phyloP scores from a whole-genome alignment of 1,140 invertebrate genomes.

The Drosophila prosaltans region DNA sequence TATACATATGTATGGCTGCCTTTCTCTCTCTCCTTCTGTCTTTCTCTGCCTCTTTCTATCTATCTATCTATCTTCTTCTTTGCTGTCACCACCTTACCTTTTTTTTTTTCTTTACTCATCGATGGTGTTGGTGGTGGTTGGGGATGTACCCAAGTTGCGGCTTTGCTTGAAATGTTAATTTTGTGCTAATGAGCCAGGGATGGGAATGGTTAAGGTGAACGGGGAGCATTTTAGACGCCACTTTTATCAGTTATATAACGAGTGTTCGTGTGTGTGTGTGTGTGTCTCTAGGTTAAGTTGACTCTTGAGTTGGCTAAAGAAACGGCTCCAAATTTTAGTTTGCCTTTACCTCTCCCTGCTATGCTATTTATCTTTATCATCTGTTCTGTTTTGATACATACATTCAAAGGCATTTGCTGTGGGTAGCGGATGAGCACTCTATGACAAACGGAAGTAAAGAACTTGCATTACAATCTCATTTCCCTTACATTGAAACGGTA shows the following conservation, averaged over 20 bases:
- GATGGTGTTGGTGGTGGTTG: neutral
- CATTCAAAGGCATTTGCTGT: no score
- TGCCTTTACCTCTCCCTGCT: neutral
- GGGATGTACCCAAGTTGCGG: slow-evolving; percentile 44
- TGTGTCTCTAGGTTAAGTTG: neutral
- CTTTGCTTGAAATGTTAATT: slow-evolving; percentile 58
- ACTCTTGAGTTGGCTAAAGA: neutral
- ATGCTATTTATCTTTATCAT: no score
- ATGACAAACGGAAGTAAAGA: no score
- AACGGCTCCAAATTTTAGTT: neutral
- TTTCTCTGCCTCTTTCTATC: neutral
- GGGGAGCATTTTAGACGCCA: neutral
- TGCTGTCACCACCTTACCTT: neutral
- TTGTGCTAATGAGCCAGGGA: slow-evolving; percentile 52
- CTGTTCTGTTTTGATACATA: no score
- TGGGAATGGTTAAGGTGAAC: neutral
- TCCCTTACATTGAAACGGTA: no score
- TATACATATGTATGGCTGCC: neutral
- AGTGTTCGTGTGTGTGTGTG: neutral
- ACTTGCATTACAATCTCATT: no score
- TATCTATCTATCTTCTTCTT: neutral
- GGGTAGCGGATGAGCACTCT: no score
- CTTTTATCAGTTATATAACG: neutral
- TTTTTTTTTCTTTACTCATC: neutral
- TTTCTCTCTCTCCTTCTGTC: neutral